A percentile compares a stretch with the other conserved stretches of the same genome.
Conservation (phyloP, 2,888 invertebrate species). For the Pyrochroa serraticornis region DNA sequence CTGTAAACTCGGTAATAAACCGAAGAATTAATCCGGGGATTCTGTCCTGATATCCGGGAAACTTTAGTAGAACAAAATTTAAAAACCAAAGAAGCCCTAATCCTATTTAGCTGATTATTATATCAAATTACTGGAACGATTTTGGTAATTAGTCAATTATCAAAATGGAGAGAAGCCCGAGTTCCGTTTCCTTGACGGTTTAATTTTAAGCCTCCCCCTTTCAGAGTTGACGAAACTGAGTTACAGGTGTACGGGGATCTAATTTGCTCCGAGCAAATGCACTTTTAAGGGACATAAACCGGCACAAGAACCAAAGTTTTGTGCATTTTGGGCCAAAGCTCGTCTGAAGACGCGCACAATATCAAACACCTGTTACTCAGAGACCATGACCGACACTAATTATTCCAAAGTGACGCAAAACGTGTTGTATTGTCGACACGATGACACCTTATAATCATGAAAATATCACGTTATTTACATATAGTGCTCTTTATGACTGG, state of each 20-base stretch:
- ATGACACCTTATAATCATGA: constrained; percentile 7
- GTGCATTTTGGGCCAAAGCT: too few relatives aligned
- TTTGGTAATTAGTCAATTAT: too few relatives aligned
- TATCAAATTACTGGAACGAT: too few relatives aligned
- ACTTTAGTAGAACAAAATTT: constrained; percentile 4
- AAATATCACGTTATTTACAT: not conserved
- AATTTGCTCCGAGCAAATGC: not conserved
- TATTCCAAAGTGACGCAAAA: constrained; percentile 8
- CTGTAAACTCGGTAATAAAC: constrained; percentile 15
- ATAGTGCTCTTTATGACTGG: not conserved
- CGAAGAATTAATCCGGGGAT: constrained; percentile 11
- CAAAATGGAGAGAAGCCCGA: too few relatives aligned
- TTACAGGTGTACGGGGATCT: constrained; percentile 7
- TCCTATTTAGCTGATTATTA: not conserved
- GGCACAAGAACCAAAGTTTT: too few relatives aligned
- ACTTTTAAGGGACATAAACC: not conserved
- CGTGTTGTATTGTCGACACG: not conserved
- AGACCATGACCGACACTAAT: constrained; percentile 8
- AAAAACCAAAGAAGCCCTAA: not conserved
- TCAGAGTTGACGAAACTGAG: constrained; percentile 1
- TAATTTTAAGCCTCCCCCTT: not conserved
- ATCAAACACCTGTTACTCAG: constrained; percentile 6
- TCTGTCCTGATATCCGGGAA: not conserved
- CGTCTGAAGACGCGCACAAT: not conserved
- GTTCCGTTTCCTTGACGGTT: constrained; percentile 2